phyloP scores from a whole-genome alignment of 2,888 invertebrate species.

The Orchesellides sinensis region DNA sequence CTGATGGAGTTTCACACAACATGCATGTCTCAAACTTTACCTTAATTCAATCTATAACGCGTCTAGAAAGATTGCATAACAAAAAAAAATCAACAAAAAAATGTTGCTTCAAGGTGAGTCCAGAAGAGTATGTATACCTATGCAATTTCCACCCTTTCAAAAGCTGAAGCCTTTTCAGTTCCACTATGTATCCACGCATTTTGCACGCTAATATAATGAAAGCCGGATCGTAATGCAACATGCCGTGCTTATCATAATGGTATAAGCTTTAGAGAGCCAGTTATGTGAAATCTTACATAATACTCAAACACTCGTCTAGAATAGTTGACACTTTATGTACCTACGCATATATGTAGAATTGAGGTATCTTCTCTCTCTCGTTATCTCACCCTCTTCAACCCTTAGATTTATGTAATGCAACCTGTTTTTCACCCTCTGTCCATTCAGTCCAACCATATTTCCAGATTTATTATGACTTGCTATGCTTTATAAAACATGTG shows the following conservation, averaged over 20 bases:
- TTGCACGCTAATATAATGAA: background rate
- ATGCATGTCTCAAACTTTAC: background rate
- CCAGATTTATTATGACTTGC: too few relatives aligned
- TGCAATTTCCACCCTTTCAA: background rate
- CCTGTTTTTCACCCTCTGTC: conserved; percentile 3
- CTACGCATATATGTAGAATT: background rate
- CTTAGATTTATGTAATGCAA: conserved; percentile 16
- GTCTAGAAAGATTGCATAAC: background rate
- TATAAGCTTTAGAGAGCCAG: too few relatives aligned
- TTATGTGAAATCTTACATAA: too few relatives aligned
- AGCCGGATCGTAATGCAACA: too few relatives aligned
- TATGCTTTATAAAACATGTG: too few relatives aligned
- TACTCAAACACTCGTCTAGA: too few relatives aligned
- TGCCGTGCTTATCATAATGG: too few relatives aligned
- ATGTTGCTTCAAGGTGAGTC: conserved; percentile 14
- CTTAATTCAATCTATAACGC: too few relatives aligned
- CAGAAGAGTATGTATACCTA: too few relatives aligned
- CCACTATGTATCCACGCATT: background rate
- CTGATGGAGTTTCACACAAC: background rate
- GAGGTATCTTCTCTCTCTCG: background rate
- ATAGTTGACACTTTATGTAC: background rate
- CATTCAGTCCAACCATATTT: too few relatives aligned
- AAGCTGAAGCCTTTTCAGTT: conserved; percentile 29
- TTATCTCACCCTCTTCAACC: conserved; percentile 13
- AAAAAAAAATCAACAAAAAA: background rate